Conservation (phyloP, 1,140 invertebrate genomes). For the Orchestia grillus region DNA sequence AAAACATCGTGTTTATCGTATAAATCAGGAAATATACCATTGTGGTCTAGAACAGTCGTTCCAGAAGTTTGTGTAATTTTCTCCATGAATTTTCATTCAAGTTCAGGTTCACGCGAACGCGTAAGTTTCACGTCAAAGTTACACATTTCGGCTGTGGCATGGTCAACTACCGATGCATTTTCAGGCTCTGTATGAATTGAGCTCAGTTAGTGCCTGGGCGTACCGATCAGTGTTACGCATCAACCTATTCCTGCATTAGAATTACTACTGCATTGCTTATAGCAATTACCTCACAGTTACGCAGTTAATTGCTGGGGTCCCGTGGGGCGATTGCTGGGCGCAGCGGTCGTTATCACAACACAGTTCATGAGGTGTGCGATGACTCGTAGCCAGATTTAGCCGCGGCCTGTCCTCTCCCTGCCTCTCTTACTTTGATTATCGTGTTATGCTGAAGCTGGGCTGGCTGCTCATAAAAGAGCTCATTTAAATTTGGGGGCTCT, state of each 20-base stretch:
- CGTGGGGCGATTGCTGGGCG: neutral
- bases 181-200: neutral
- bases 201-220: neutral
- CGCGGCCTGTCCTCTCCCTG: neutral
- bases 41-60: too few relatives aligned
- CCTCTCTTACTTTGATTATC: neutral
- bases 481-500: neutral
- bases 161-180: neutral
- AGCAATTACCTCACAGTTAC: neutral
- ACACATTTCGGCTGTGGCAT: neutral
- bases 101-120: too few relatives aligned
- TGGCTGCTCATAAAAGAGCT: neutral
- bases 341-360: neutral
- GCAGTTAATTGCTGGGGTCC: neutral
- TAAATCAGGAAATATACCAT: neutral
- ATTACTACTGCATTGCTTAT: neutral
- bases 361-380: neutral
- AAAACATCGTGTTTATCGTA: neutral
- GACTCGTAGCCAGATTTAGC: too few relatives aligned
- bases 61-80: too few relatives aligned
- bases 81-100: too few relatives aligned
- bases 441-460: neutral
- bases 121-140: too few relatives aligned
- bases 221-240: neutral
- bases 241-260: neutral